Base-by-base conservation (phyloP, 2,888 invertebrate species). In the Charanyca ferruginea region DNA sequence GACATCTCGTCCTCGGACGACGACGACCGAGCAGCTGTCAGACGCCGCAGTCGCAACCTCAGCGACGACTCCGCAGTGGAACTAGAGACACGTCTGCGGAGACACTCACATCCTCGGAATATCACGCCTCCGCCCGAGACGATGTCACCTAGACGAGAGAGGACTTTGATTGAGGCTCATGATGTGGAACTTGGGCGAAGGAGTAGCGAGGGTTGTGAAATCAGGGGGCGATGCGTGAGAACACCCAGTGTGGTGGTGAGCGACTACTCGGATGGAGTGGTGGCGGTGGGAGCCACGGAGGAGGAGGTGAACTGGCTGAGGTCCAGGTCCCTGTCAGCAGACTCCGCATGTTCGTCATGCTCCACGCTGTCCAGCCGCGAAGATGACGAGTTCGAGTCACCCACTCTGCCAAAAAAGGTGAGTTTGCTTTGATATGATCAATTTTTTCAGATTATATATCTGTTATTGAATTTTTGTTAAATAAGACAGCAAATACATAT, bases 201-300 rank as follows among this genome's bases (percentile, higher is more conserved):
- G 64, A 91, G 94, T 47, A 94, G 95, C 82, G 95, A 95, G 79
- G 95, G 96, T 79, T 87, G 91, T 73, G 93, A 94, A 84, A 90
- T 95, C 77, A 86, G 96, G 75, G 95, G 92, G 81, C 85, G 94
- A 84, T 97, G 97, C 83, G 97, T 98, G 90, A 94, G 98, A 67
- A 98, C 98, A 0, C 98, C 98, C 0, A 98, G 98, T 62, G 98
- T 98, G 51, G 98, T 98, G 3, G 98, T 98, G 47, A 98, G 98
- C 85, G 98, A 98, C 89, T 98, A 98, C 86, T 98, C 98, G 0
- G 98, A 98, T 85, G 98, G 94, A 0, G 87, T 92, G 1, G 87
- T 92, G 32, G 94, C 92, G 1, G 94, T 94, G 11, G 95, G 95
- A 4, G 95, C 94, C 3, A 94, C 94, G 0, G 91, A 91, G 61